phyloP scores from a whole-genome alignment of 2,888 invertebrate genomes.

The Lamproptera curius region DNA sequence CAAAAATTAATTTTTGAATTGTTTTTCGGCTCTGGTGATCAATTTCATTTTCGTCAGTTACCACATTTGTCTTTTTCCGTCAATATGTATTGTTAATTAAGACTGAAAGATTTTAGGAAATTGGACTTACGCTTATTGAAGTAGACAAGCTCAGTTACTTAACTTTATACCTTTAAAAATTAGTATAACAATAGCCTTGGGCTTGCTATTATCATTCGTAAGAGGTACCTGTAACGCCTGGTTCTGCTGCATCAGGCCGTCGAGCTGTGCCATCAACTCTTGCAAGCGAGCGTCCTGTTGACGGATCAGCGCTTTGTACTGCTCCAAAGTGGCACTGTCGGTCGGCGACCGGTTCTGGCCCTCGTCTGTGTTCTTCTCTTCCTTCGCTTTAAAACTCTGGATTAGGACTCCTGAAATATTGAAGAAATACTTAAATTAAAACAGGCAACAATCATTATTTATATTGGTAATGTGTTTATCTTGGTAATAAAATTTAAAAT shows the following conservation, averaged over 20 bases:
- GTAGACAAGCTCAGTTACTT: too few relatives aligned
- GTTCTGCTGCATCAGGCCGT: slow-evolving; percentile 49
- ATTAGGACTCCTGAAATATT: slow-evolving; percentile 46
- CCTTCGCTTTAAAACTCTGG: slow-evolving; percentile 40
- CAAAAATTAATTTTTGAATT: too few relatives aligned
- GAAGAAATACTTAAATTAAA: background rate
- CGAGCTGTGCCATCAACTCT: slow-evolving; percentile 63
- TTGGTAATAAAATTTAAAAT: too few relatives aligned
- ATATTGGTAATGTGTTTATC: background rate
- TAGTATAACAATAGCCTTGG: too few relatives aligned
- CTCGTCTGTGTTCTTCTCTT: slow-evolving; percentile 37
- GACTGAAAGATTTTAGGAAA: too few relatives aligned
- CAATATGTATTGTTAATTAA: too few relatives aligned
- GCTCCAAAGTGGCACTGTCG: slow-evolving; percentile 67
- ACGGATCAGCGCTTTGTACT: slow-evolving; percentile 94
- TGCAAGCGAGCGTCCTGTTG: slow-evolving; percentile 88
- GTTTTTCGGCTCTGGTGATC: too few relatives aligned
- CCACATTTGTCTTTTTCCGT: too few relatives aligned
- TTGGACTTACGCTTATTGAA: too few relatives aligned
- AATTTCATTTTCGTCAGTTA: too few relatives aligned
- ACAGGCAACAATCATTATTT: background rate
- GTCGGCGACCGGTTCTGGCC: slow-evolving; percentile 48
- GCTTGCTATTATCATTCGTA: too few relatives aligned
- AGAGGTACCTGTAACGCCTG: slow-evolving; percentile 37
- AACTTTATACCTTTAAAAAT: too few relatives aligned